Base-by-base conservation (phyloP, 2,797 vertebrate species). In the Linurgus olivaceus region DNA sequence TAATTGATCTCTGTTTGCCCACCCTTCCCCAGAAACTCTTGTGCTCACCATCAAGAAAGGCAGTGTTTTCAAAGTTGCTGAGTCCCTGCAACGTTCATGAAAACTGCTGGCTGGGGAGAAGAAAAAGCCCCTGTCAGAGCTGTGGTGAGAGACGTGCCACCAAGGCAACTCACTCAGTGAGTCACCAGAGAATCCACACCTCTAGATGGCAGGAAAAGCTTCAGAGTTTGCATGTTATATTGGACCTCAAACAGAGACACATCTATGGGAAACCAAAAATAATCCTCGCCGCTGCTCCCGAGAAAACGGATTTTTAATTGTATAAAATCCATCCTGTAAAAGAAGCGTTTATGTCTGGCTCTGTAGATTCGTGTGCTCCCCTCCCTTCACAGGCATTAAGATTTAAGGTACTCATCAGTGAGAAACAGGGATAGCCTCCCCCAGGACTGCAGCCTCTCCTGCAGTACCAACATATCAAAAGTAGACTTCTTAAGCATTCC, bases 321-420 rank as follows among this genome's bases (percentile, higher is more conserved):
- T 92, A 38, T 38, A 33, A 92, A 91, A 83, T 68, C 35, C 58
- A 72, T 44, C 42, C 81, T 55, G 29, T 61, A 65, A 55, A 94
- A 90, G 68, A 74, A 91, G 62, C 5, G 4, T 71, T 88, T 86
- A 72, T 83, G 61, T 61, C 92, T 80, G 83, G 31, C 68, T 86
- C 86, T 87, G 55, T 44, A 83, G 71, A n/a, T 65, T 91, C 80
- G 37, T 45, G 10, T 17, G 44, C 51, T 80, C 13, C 42, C 29
- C 47, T 54, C 54, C 72, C 68, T 50, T 74, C 25, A 2, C 13
- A 42, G 0, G 0, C 89, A 88, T 88, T 90, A 81, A 94, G 94
- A 94, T 93, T 93, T 93, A 86, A 96, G 91, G 94, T 90, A 68
- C 54, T 94, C 85, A 84, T 95, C 92, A 90, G 79, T 70, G 81